A percentile compares a stretch with the other conserved stretches of the same genome.
These are phyloP conservation scores for Prunella himalayana DNA, from an alignment of 2,113 vertebrate species.

Conservation along the genomic window DNA sequence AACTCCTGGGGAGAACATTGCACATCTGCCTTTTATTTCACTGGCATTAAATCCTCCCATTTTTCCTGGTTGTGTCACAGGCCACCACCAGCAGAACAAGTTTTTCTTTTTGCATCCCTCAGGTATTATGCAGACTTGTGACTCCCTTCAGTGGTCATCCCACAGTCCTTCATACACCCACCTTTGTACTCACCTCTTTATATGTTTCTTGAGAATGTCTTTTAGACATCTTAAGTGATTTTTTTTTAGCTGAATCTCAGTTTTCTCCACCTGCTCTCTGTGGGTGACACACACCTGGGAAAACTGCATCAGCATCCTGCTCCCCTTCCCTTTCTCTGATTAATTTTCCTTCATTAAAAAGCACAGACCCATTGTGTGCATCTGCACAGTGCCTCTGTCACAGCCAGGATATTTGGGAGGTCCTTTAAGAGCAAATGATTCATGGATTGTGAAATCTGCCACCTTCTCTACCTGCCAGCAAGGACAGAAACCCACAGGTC, in stretches of 20 bases:
- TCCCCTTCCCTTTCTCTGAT: not conserved
- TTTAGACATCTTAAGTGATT: not conserved
- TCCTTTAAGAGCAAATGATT: not conserved
- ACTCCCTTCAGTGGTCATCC: not conserved
- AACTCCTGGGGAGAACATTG: not conserved
- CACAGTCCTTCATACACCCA: not conserved
- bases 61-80: not conserved
- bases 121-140: not conserved
- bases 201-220: not conserved
- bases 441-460: not conserved
- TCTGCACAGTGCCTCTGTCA: not conserved
- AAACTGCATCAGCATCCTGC: not conserved
- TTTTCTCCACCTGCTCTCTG: not conserved
- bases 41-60: not conserved
- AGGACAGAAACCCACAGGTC: not conserved
- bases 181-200: not conserved
- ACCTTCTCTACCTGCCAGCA: not conserved
- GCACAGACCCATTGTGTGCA: not conserved
- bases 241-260: not conserved
- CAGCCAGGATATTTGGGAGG: not conserved
- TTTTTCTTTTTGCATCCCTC: not conserved
- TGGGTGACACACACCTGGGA: rapidly evolving
- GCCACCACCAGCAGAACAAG: not conserved
- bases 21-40: not conserved
- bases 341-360: not conserved